Conservation (phyloP, 2,113 vertebrate species). For the Poeciliopsis retropinna region DNA sequence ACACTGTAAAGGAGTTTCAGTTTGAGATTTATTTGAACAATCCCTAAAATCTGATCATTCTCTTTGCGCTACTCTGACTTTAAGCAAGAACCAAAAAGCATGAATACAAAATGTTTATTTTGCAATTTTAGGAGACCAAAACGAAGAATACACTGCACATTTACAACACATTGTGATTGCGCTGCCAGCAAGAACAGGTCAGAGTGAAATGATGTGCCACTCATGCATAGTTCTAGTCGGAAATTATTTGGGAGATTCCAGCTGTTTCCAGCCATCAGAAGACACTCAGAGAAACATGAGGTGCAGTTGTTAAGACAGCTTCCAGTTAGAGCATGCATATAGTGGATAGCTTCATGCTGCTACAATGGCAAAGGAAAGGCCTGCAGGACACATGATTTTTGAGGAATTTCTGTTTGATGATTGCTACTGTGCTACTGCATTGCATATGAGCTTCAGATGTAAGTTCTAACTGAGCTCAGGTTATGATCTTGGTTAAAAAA, state of each 20-base stretch:
- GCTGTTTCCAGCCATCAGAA: conserved; percentile 39
- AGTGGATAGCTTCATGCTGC: conserved; percentile 21
- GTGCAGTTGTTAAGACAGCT: conserved; percentile 31
- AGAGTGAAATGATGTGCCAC: conserved; percentile 22
- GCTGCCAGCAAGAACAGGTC: neutral
- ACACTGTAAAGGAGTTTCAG: conserved; percentile 48
- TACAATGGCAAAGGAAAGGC: conserved; percentile 26
- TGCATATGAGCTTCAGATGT: conserved; percentile 53
- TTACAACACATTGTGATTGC: conserved; percentile 13
- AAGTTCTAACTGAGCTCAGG: conserved; percentile 35
- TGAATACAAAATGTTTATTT: conserved; percentile 33
- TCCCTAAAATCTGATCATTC: conserved; percentile 12
- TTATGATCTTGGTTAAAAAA: conserved; percentile 33
- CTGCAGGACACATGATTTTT: conserved; percentile 36
- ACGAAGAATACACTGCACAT: conserved; percentile 15
- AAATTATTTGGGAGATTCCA: conserved; percentile 44
- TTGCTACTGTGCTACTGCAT: conserved; percentile 42
- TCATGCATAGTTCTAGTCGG: conserved; percentile 13
- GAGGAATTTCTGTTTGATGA: conserved; percentile 24
- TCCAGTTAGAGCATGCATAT: conserved; percentile 14
- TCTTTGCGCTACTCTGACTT: conserved; percentile 19
- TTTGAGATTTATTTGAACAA: conserved; percentile 28
- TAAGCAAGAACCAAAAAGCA: conserved; percentile 9
- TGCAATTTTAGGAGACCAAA: conserved; percentile 4
- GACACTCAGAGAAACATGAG: conserved; percentile 20